A percentile compares a stretch with the other conserved stretches of the same genome.
These are phyloP conservation scores for Eupelmus urozonus DNA, from an alignment of 2,888 invertebrate genomes.

Conservation along the genomic window DNA sequence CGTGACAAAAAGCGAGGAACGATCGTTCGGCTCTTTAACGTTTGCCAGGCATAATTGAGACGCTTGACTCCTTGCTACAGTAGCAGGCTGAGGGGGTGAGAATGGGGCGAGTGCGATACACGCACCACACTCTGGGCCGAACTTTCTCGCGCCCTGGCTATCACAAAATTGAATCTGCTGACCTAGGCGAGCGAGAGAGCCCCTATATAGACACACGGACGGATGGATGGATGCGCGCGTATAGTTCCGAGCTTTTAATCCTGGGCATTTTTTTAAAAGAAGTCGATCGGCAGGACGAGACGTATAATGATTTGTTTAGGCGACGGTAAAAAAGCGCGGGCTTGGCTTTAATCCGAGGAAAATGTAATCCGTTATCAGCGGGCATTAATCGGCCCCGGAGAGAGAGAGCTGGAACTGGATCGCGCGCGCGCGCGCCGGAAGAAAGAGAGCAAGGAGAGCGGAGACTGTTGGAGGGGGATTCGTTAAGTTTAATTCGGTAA, in stretches of 20 bases:
- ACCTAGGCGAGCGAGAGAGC: slow-evolving; percentile 5
- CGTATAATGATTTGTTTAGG: slow-evolving; percentile 43
- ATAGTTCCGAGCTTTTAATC: slow-evolving; percentile 21
- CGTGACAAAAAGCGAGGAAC: slow-evolving; percentile 51
- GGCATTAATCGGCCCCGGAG: slow-evolving; percentile 54
- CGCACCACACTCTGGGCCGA: too few relatives aligned
- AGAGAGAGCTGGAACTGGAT: slow-evolving; percentile 28
- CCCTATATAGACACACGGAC: neutral
- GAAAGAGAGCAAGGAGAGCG: slow-evolving; percentile 22
- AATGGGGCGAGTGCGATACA: too few relatives aligned
- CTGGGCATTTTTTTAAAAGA: slow-evolving; percentile 29
- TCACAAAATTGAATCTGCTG: slow-evolving; percentile 54
- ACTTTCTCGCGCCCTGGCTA: slow-evolving; percentile 1
- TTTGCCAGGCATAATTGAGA: slow-evolving; percentile 49
- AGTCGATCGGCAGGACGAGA: neutral
- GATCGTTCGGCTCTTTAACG: slow-evolving; percentile 46
- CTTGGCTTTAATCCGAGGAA: slow-evolving; percentile 26
- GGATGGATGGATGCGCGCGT: neutral
- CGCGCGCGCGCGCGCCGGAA: neutral
- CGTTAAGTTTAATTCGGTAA: slow-evolving; percentile 54
- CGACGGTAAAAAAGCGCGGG: neutral
- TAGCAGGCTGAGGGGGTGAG: neutral
- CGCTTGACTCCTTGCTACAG: slow-evolving; percentile 31
- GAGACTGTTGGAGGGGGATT: slow-evolving; percentile 12
- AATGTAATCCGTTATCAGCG: slow-evolving; percentile 43